Conservation (phyloP, 2,797 vertebrate genomes). For the Nyctibius grandis region DNA sequence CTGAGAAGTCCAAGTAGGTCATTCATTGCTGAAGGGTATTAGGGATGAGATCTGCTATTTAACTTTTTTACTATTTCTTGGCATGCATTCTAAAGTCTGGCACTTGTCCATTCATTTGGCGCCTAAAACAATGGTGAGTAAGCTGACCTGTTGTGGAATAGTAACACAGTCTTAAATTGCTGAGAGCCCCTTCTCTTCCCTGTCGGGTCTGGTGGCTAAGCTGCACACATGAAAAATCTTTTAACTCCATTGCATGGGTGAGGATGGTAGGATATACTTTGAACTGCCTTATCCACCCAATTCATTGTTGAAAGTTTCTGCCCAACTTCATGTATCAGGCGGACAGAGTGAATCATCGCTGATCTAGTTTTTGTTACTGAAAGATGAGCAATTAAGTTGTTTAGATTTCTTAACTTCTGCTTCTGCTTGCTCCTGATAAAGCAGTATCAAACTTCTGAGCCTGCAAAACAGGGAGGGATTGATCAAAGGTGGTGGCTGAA, state of each 20-base stretch:
- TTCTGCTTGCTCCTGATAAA: neutral
- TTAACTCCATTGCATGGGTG: neutral
- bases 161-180: neutral
- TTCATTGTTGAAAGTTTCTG: neutral
- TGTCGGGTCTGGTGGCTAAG: neutral
- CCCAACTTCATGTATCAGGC: neutral
- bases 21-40: neutral
- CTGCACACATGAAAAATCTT: neutral
- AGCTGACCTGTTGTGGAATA: constrained; percentile 34
- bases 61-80: constrained; percentile 25
- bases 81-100: neutral
- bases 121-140: constrained; percentile 1
- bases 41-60: constrained; percentile 28
- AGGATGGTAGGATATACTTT: neutral
- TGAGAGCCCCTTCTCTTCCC: neutral
- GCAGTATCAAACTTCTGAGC: neutral
- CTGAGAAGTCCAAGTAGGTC: constrained; percentile 29
- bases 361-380: neutral
- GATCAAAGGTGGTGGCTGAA: neutral
- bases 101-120: neutral
- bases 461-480: neutral
- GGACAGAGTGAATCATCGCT: neutral
- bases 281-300: neutral
- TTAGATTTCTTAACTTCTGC: neutral
- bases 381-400: neutral